A percentile compares a stretch with the other conserved stretches of the same genome.
Conservation (phyloP, 2,888 invertebrate genomes). For the Apeira syringaria region DNA sequence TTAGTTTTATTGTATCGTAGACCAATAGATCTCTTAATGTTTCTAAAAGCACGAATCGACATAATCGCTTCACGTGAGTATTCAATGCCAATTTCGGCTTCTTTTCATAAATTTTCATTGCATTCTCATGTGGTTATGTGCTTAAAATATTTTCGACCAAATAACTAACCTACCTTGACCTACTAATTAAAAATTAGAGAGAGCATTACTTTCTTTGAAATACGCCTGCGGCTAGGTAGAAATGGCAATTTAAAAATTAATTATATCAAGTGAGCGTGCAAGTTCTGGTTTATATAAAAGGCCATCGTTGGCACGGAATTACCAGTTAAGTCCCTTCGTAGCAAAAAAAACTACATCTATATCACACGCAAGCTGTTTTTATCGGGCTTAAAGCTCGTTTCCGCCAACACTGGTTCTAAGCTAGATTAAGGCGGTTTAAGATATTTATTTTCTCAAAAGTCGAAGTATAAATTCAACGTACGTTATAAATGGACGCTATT, state of each 20-base stretch:
- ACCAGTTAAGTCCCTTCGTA: constrained; percentile 22
- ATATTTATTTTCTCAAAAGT: no score
- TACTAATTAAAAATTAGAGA: background rate
- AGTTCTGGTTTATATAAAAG: constrained; percentile 19
- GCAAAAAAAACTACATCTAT: constrained; percentile 20
- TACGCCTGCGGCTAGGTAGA: constrained; percentile 9
- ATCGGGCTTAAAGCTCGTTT: background rate
- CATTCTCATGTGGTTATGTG: no score
- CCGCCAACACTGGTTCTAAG: no score
- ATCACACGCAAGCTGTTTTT: constrained; percentile 26
- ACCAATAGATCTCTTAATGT: no score
- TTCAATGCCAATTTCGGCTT: no score
- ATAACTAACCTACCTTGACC: background rate
- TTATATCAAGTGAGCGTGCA: constrained; percentile 28
- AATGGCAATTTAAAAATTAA: constrained; percentile 27
- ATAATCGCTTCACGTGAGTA: no score
- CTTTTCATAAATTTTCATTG: no score
- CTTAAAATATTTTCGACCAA: background rate
- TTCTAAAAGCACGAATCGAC: no score
- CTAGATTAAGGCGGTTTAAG: no score
- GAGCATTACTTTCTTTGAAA: background rate
- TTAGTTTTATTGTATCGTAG: no score
- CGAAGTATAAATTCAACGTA: no score
- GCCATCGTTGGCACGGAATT: constrained; percentile 23
- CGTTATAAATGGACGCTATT: no score